These are phyloP conservation scores for Sipunculus nudus DNA, from an alignment of 2,888 invertebrate species.

Conservation along the genomic window DNA sequence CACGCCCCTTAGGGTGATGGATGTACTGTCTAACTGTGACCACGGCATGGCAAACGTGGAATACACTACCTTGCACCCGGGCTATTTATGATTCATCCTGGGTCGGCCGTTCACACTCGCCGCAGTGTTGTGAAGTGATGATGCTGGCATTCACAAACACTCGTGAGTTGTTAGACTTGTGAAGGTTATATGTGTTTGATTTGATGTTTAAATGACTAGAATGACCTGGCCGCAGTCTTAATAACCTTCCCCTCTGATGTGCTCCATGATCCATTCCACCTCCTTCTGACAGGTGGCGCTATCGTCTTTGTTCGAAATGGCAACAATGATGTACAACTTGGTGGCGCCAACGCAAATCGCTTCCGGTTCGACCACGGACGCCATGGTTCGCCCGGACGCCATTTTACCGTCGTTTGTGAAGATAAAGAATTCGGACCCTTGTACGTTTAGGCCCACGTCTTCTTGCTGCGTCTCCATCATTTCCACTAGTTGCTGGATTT, in stretches of 20 bases:
- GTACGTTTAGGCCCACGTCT: constrained; percentile 7
- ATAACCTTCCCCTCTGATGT: constrained; percentile 32
- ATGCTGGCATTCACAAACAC: too few species aligned
- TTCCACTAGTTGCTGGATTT: constrained; percentile 5
- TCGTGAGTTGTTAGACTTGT: too few species aligned
- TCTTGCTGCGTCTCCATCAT: constrained; percentile 1
- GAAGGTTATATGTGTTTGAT: too few species aligned
- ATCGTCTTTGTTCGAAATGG: constrained; percentile 8
- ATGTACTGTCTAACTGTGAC: too few species aligned
- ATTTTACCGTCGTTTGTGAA: constrained; percentile 12
- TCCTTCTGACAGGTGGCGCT: constrained; percentile 22
- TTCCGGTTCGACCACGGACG: neutral
- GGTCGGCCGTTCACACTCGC: too few species aligned
- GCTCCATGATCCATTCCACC: constrained; percentile 29
- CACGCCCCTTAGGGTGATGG: too few species aligned
- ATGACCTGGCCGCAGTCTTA: too few species aligned
- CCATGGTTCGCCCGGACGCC: constrained; percentile 14
- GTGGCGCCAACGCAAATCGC: constrained; percentile 24
- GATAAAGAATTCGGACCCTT: constrained; percentile 16
- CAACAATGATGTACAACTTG: constrained; percentile 31
- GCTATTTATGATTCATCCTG: too few species aligned
- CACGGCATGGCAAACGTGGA: too few species aligned
- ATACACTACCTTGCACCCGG: too few species aligned
- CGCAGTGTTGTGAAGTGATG: too few species aligned
- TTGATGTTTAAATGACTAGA: too few species aligned